Percentiles rank a stretch among this genome's conserved stretches.
Evolutionary conservation across 2,113 vertebrate genomes (phyloP).

Genomic region (Panurus biarmicus): DNA sequence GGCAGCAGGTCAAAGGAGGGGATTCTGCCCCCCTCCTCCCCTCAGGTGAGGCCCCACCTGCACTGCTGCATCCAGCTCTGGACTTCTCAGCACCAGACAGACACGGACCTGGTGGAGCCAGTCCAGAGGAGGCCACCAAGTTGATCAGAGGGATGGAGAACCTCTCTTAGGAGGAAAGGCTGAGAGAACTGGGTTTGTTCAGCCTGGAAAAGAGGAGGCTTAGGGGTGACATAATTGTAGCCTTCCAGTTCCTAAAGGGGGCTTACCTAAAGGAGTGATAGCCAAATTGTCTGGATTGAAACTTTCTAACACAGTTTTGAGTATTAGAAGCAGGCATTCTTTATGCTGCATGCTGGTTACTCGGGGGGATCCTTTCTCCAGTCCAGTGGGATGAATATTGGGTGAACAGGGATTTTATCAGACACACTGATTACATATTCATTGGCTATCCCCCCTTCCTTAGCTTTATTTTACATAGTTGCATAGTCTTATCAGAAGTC

Average conservation of each 20-base stretch:
- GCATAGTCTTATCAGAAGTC: not conserved
- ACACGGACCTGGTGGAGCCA: not conserved
- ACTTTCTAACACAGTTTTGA: not conserved
- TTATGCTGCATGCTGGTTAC: not conserved
- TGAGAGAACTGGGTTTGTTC: not conserved
- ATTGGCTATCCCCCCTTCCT: not conserved
- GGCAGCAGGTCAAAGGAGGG: not conserved
- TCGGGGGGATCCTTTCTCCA: not conserved
- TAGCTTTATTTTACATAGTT: not conserved
- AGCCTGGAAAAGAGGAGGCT: not conserved
- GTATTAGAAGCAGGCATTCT: not conserved
- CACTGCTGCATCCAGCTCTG: not conserved
- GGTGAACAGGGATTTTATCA: not conserved
- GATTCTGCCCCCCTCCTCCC: not conserved
- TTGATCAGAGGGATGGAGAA: not conserved
- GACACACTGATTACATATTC: not conserved
- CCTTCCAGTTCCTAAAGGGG: not conserved
- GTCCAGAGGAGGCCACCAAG: not conserved
- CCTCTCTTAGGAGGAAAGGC: not conserved
- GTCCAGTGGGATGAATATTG: not conserved
- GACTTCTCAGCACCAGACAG: not conserved
- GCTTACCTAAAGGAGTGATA: not conserved
- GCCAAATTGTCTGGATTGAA: not conserved
- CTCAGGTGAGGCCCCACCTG: not conserved
- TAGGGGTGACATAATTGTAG: not conserved